Evolutionary conservation across 1,140 invertebrate genomes (phyloP), one percentile per base, ranked within the genome.

Genomic region (Caerostris extrusa): DNA sequence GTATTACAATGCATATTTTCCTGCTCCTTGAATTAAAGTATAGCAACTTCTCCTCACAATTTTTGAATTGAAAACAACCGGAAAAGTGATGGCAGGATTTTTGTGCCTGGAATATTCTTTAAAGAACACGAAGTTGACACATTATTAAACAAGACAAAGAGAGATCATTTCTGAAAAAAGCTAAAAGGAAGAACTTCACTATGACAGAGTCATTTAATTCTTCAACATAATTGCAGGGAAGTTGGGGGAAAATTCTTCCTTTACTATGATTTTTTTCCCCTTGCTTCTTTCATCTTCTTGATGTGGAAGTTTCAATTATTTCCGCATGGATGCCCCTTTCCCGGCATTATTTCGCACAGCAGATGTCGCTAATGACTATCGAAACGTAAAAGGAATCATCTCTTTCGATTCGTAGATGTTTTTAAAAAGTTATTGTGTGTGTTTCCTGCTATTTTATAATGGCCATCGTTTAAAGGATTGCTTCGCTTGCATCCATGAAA

Each of bases 301-400:
- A 56, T 85, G 12, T n/a, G 19, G 56, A 85, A 58, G 83, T 58
- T 58, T 60, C 55, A 85, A 56, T 85, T 85, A 60, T 58, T 85
- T 85, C 55, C 19, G 19, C 56, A 12, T 17, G 17, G 34, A 19
- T 85, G 53, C 83, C n/a, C 58, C 17, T 57, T 58, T 7, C 17
- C 7, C 50, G 19, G 14, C n/a, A 56, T 19, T 58, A 85, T 85
- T 85, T 85, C 82, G 7, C 57, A 19, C 17, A 60, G 55, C 83
- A 85, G 83, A 85, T 85, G 83, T 58, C 56, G 56, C 83, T 85
- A 85, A 85, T 85, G 83, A 58, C 57, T 85, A 85, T 58, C 83
- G 55, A 85, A 50, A 34, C 17, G 83, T 57, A 56, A 60, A 85
- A 17, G 7, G 3, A 17, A 85, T 34, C 82, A 17, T 57, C 19